These are phyloP conservation scores for Poicephalus gulielmi DNA, from an alignment of 2,113 vertebrate species.

Conservation along the genomic window DNA sequence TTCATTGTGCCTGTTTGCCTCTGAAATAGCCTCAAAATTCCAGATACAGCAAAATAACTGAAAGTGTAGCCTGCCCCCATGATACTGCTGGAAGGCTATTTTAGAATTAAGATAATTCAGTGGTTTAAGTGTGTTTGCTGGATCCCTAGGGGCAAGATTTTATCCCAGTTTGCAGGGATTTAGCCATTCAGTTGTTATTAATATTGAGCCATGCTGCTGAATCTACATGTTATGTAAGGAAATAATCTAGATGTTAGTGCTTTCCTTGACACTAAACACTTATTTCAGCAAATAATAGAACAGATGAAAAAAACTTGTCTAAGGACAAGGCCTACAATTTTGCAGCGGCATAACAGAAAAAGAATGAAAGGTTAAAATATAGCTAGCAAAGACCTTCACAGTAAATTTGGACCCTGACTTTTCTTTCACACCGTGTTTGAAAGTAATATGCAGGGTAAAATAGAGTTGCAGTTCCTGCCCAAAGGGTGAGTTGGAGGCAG, in stretches of 20 bases:
- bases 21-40: constrained; percentile 34
- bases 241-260: constrained; percentile 33
- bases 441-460: not conserved
- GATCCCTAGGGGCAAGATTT: constrained; percentile 46
- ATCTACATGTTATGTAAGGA: constrained; percentile 35
- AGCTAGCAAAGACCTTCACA: not conserved
- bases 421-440: not conserved
- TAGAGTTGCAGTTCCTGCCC: not conserved
- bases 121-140: not conserved
- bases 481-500: not conserved
- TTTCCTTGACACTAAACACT: not conserved
- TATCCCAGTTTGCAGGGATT: constrained; percentile 43
- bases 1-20: not conserved
- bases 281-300: not conserved
- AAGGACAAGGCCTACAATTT: not conserved
- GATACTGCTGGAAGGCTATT: not conserved
- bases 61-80: not conserved
- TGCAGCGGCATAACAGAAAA: not conserved
- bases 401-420: not conserved
- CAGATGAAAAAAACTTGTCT: not conserved
- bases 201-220: constrained; percentile 29
- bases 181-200: constrained; percentile 32
- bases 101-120: constrained; percentile 21
- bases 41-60: constrained; percentile 11
- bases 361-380: not conserved